Conservation (phyloP, 2,113 vertebrate species). For the Labeo rohita region DNA sequence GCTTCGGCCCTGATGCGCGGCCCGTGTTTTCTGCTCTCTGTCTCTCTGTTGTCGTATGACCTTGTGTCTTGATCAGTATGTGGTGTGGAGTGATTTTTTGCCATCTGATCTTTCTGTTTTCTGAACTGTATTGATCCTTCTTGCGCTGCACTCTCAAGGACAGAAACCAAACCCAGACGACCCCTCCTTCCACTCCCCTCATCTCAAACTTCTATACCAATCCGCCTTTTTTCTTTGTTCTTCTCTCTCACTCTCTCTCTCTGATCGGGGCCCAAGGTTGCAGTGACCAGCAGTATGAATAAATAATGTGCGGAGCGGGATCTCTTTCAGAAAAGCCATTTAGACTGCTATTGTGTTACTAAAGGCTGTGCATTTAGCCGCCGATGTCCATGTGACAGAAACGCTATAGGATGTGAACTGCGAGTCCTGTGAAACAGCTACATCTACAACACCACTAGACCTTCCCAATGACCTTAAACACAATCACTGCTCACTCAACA, state of each 20-base stretch:
- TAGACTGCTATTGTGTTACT: slow-evolving; percentile 78
- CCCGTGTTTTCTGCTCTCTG: not conserved
- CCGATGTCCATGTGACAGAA: slow-evolving; percentile 58
- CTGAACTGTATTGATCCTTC: slow-evolving; percentile 75
- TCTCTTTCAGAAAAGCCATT: slow-evolving; percentile 82
- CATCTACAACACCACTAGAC: slow-evolving; percentile 59
- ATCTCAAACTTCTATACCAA: slow-evolving; percentile 19
- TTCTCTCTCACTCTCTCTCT: slow-evolving; percentile 50
- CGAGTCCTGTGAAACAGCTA: slow-evolving; percentile 63
- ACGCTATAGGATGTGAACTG: slow-evolving; percentile 67
- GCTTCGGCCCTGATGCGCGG: not conserved
- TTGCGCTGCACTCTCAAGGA: slow-evolving; percentile 61
- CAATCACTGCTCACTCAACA: not conserved
- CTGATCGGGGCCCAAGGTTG: slow-evolving; percentile 76
- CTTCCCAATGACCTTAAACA: slow-evolving; percentile 65
- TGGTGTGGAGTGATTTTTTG: slow-evolving; percentile 65
- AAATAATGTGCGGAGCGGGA: slow-evolving; percentile 78
- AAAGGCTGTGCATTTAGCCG: slow-evolving; percentile 59
- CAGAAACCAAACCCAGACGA: slow-evolving; percentile 50
- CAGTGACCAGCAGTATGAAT: slow-evolving; percentile 82
- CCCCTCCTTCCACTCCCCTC: slow-evolving; percentile 35
- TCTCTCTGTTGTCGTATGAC: slow-evolving; percentile 62
- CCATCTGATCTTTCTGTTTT: slow-evolving; percentile 75
- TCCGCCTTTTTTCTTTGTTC: slow-evolving; percentile 4
- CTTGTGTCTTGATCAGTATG: slow-evolving; percentile 72